Percentiles rank a stretch among this genome's conserved stretches.
phyloP scores from a whole-genome alignment of 30 jellyfish, hydroid and myxozoan genomes.

The Pelagia noctiluca region DNA sequence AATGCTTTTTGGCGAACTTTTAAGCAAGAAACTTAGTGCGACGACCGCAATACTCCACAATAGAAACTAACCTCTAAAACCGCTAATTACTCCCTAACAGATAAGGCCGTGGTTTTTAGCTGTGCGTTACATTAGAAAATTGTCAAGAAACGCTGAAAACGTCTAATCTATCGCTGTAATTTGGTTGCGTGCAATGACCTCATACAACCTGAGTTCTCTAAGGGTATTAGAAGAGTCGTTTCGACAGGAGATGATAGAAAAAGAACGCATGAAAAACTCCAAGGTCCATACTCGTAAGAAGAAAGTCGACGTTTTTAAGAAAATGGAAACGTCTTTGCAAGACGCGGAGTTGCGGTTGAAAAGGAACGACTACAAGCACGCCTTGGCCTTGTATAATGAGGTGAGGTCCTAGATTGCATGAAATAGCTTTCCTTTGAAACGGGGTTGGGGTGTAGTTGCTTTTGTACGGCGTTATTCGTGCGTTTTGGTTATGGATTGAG shows the following conservation, averaged over 20 bases:
- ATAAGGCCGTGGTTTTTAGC: conserved; percentile 7
- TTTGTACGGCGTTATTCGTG: too few species aligned
- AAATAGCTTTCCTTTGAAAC: not conserved
- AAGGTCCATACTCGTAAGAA: conserved; percentile 34
- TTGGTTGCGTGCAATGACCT: conserved; percentile 65
- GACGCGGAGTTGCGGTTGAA: conserved; percentile 59
- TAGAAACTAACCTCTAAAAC: conserved; percentile 49
- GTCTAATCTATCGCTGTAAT: conserved; percentile 34
- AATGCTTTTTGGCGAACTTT: too few species aligned
- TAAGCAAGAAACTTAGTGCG: conserved; percentile 11
- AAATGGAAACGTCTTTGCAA: conserved; percentile 60
- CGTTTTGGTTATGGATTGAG: too few species aligned
- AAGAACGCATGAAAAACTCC: conserved; percentile 45
- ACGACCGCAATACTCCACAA: conserved; percentile 47
- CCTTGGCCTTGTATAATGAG: conserved; percentile 45
- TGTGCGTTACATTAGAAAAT: conserved; percentile 39
- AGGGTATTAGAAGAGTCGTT: conserved; percentile 59
- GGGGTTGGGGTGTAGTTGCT: not conserved
- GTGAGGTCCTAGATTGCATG: conserved; percentile 5
- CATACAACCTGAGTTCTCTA: conserved; percentile 66
- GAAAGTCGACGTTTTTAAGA: conserved; percentile 38
- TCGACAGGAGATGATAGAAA: conserved; percentile 66
- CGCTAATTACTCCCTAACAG: conserved; percentile 33
- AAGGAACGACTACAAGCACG: conserved; percentile 48
- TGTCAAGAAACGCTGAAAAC: conserved; percentile 9